Evolutionary conservation across 1,140 invertebrate species (phyloP), one percentile per base, ranked within the genome.

Genomic region (Platyura marginata): DNA sequence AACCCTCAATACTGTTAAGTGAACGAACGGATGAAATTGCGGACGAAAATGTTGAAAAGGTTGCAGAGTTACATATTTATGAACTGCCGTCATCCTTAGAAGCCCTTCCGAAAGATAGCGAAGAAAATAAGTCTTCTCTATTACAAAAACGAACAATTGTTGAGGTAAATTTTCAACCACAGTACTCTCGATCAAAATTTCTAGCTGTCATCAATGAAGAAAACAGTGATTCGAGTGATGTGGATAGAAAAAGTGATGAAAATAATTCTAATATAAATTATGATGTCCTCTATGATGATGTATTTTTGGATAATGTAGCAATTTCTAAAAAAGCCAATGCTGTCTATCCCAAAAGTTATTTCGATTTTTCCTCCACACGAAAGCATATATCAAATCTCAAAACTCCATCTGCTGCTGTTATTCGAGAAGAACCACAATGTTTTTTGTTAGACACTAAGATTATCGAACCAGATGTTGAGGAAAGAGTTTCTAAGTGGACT

Each of bases 161-260:
- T 19, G 68, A 67, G 33, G 55, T 66, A 43, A 68, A 71, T 54
- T 71, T 70, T 49, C 48, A 65, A 20, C 70, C 71, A n/a, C 59
- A 66, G 23, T 56, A 64, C 32, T 55, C 68, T 19, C 64, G 66
- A 48, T 70, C 67, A 42, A 62, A 71, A 47, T 71, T 64, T 45
- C 53, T 77, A 46, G 72, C 73, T 46, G 72, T 72, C 25, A 77
- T 77, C 45, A 62, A 68, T 42, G 74, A 77, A 49, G 74, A 76
- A 55, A 64, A 63, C 9, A 71, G 61, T 63, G 51, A 74, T 61
- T 36, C 68, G 49, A 53, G 55, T 56, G 40, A 59, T 60, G 46
- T 58, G 51, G 49, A 65, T 53, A 39, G 48, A n/a, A 36, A 39
- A 15, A 45, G 15, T 33, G 22, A 41, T 39, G 19, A 22, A 40